Evolutionary conservation across 2,113 vertebrate genomes (phyloP).

Genomic region (Nicator chloris): DNA sequence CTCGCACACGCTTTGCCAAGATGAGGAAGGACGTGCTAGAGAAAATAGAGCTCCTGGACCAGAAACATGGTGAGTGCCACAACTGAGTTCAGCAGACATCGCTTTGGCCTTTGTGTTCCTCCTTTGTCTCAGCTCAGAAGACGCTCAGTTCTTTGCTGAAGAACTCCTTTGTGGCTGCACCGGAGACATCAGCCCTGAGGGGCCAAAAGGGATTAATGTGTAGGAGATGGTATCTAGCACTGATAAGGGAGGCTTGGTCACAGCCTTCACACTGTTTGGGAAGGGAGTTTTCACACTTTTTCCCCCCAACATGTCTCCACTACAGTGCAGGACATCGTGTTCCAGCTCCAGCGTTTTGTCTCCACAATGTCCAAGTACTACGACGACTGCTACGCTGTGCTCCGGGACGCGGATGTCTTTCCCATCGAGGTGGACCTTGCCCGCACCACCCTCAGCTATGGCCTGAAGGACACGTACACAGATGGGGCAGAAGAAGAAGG

Average conservation of each 20-base stretch:
- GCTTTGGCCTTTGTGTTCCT: background rate
- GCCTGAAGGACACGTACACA: conserved; percentile 76
- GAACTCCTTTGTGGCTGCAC: background rate
- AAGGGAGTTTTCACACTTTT: background rate
- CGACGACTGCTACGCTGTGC: conserved; percentile 88
- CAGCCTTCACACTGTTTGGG: background rate
- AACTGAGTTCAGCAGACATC: background rate
- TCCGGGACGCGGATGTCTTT: conserved; percentile 94
- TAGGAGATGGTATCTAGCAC: background rate
- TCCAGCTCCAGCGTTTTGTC: conserved; percentile 97
- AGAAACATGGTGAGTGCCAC: conserved; percentile 89
- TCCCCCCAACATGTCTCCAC: background rate
- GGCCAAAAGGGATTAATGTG: background rate
- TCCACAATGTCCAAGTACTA: conserved; percentile 98
- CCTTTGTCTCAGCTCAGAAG: background rate
- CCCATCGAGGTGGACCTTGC: conserved; percentile 98
- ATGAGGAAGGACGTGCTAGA: conserved; percentile 98
- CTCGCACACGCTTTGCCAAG: conserved; percentile 91
- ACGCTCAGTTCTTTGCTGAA: background rate
- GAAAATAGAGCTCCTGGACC: conserved; percentile 97
- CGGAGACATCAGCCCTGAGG: background rate
- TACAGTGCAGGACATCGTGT: conserved; percentile 97
- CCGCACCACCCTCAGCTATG: conserved; percentile 90
- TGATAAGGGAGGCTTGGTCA: background rate
- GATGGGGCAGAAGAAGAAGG: conserved; percentile 78